Percentiles rank a stretch among this genome's conserved stretches.
Evolutionary conservation across 2,888 invertebrate species (phyloP).

Genomic region (Netelia inedita): DNA sequence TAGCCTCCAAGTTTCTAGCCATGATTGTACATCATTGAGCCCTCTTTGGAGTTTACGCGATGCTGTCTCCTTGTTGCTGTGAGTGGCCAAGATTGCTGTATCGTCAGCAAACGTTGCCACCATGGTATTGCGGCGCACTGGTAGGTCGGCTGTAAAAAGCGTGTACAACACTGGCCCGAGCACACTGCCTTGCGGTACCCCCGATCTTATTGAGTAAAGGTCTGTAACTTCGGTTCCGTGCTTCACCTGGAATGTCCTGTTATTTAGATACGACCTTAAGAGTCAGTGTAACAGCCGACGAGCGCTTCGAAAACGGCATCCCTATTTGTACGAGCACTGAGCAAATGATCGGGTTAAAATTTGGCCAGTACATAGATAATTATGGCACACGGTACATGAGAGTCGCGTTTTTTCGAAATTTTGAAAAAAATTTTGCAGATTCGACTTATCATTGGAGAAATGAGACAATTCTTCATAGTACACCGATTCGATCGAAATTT

Average conservation of each 20-base stretch:
- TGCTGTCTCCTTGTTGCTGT: background rate
- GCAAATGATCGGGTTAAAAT: too few species aligned
- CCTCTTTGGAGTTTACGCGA: background rate
- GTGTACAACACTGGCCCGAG: background rate
- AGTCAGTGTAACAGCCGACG: too few species aligned
- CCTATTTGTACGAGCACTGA: too few species aligned
- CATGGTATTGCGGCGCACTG: background rate
- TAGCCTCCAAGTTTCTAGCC: background rate
- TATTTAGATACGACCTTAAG: constrained; percentile 58
- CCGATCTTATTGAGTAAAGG: constrained; percentile 25
- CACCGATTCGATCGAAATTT: too few species aligned
- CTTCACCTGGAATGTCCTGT: constrained; percentile 32
- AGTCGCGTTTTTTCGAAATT: too few species aligned
- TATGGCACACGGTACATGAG: too few species aligned
- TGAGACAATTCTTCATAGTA: too few species aligned
- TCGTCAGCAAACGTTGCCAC: constrained; percentile 28
- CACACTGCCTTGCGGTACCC: constrained; percentile 68
- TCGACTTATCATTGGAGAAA: too few species aligned
- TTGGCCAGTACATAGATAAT: too few species aligned
- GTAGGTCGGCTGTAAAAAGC: constrained; percentile 18
- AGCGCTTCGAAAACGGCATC: too few species aligned
- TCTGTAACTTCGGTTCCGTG: background rate
- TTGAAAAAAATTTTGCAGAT: too few species aligned
- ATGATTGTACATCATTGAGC: background rate
- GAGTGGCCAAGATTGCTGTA: background rate